Base-by-base conservation (phyloP, 2,888 invertebrate genomes). In the Tetramorium bicarinatum region DNA sequence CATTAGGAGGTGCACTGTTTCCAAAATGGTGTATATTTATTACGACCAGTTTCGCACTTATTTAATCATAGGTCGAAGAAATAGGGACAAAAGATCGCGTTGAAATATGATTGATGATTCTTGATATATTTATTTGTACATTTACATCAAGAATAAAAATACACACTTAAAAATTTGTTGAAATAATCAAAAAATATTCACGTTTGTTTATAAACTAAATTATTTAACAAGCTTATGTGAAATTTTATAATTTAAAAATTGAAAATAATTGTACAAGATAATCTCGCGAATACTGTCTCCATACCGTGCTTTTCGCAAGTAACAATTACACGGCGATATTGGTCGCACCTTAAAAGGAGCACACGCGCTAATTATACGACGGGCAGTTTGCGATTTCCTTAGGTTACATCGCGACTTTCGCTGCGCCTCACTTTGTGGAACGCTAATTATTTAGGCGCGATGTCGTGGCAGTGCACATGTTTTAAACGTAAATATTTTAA, bases 11-110 rank as follows among this genome's bases (percentile, higher is more conserved):
- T 89, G 92, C 91, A 92, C 89, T 91, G 90, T 94, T 93, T 93
- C 92, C 91, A 86, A 92, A 94, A 93, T 91, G 91, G 91, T 90
- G 88, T 90, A 90, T 93, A 93, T 94, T 94, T 94, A 94, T 94
- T 93, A 89, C 92, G 85, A 91, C 91, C 90, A 91, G 92, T 92
- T 92, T 92, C 87, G 90, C 86, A 75, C 34, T 66, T 74, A 41
- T 82, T 25, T 6, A 69, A 67, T 47, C 59, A 29, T 44, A 67
- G 3, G 49, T 47, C 29, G 47, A 56, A 29, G 15, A 34, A 77
- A 11, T 25, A n/a, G 4, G 13, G 54, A 41, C 18, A 54, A 44
- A 66, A 54, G 15, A 34, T 64, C 8, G 25, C 49, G 38, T 62
- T 52, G 9, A 77, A 66, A 54, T 66, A n/a, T 41, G 13, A 64